A percentile compares a stretch with the other conserved stretches of the same genome.
These are phyloP conservation scores for Cephalopterus ornatus DNA, from an alignment of 2,113 vertebrate genomes.

Conservation along the genomic window DNA sequence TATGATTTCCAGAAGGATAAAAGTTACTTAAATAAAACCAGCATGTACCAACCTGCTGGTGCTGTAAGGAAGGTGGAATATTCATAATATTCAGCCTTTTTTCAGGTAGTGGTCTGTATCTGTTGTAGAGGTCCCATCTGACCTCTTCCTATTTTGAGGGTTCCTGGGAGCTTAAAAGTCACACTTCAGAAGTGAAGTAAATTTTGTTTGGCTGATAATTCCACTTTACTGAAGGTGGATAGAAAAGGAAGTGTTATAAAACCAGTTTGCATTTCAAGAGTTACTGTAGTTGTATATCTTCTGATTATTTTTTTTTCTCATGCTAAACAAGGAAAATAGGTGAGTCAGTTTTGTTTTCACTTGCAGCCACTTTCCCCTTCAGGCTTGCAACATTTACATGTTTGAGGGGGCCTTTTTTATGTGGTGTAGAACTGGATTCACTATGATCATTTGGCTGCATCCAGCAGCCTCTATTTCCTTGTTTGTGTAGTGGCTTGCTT, in stretches of 20 bases:
- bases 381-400: neutral
- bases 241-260: neutral
- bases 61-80: neutral
- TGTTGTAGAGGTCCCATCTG: neutral
- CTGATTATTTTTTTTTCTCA: neutral
- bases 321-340: neutral
- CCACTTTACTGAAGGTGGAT: neutral
- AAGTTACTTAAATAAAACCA: neutral
- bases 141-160: neutral
- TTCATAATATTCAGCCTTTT: neutral
- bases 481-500: neutral
- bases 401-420: neutral
- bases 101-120: neutral
- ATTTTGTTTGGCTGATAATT: neutral
- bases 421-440: neutral
- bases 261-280: neutral
- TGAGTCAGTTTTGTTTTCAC: neutral
- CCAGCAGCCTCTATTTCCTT: neutral
- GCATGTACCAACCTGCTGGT: neutral
- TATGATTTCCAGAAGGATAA: conserved; percentile 19
- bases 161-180: neutral
- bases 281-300: neutral
- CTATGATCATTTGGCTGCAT: neutral
- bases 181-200: neutral
- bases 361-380: neutral